These are phyloP conservation scores for Trichonephila inaurata DNA, from an alignment of 1,140 invertebrate genomes.

Conservation along the genomic window DNA sequence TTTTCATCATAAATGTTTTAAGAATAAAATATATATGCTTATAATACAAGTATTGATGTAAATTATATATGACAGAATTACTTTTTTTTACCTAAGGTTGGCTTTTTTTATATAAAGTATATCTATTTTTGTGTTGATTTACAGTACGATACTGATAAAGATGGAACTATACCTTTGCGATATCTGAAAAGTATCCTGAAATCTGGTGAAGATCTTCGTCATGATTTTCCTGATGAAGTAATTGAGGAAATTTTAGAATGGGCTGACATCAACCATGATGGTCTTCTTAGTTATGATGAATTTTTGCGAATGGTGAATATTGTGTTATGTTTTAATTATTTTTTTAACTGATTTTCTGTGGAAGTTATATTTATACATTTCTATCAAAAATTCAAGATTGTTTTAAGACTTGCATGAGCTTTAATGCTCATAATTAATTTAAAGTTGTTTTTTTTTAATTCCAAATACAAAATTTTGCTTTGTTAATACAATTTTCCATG, in stretches of 20 bases:
- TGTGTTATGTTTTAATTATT: neutral
- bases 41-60: neutral
- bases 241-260: slow-evolving; percentile 87
- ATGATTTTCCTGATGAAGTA: slow-evolving; percentile 87
- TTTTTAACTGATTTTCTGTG: too few species aligned
- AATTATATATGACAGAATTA: neutral
- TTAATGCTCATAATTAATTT: too few species aligned
- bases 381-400: too few species aligned
- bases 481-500: too few species aligned
- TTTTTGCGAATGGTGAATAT: slow-evolving; percentile 87
- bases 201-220: slow-evolving; percentile 83
- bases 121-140: slow-evolving; percentile 79
- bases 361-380: too few species aligned
- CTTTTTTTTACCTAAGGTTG: too few species aligned
- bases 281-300: slow-evolving; percentile 88
- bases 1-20: too few species aligned
- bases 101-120: too few species aligned
- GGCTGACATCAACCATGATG: slow-evolving; percentile 87
- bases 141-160: slow-evolving; percentile 88
- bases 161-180: slow-evolving; percentile 87
- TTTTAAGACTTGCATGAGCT: too few species aligned
- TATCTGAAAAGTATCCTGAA: slow-evolving; percentile 87
- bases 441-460: too few species aligned
- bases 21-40: too few species aligned
- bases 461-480: too few species aligned